These are phyloP conservation scores for Petromus typicus DNA, from an alignment of 2,113 vertebrate species.

Conservation along the genomic window DNA sequence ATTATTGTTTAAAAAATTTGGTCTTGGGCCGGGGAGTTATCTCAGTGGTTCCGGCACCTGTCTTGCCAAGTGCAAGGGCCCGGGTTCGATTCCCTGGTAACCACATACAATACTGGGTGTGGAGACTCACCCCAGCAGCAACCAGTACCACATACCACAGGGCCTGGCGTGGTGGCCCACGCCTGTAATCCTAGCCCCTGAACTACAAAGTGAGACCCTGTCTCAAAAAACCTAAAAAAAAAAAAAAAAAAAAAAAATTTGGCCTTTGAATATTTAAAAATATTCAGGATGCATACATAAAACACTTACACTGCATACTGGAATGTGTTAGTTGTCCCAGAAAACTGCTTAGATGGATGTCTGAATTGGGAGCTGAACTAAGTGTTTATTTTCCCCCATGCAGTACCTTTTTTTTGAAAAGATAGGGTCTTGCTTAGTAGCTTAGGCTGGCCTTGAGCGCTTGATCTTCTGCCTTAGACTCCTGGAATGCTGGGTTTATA, in stretches of 20 bases:
- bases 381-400: background rate
- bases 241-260: background rate
- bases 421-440: background rate
- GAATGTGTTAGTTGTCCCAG: slow-evolving; percentile 6
- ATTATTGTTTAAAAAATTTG: slow-evolving; percentile 15
- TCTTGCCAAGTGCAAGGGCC: too few species aligned
- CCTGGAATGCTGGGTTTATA: background rate
- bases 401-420: background rate
- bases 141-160: too few species aligned
- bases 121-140: too few species aligned
- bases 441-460: background rate
- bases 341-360: background rate
- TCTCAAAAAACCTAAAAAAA: too few species aligned
- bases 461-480: background rate
- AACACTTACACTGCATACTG: background rate
- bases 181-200: too few species aligned
- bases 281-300: background rate
- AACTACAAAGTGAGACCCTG: too few species aligned
- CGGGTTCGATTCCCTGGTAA: too few species aligned
- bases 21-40: background rate
- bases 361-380: slow-evolving; percentile 13
- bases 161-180: too few species aligned
- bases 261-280: slow-evolving; percentile 19
- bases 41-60: too few species aligned
- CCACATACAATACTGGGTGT: too few species aligned